Evolutionary conservation across 2,797 vertebrate species (phyloP).

Genomic region (Melopsittacus undulatus): DNA sequence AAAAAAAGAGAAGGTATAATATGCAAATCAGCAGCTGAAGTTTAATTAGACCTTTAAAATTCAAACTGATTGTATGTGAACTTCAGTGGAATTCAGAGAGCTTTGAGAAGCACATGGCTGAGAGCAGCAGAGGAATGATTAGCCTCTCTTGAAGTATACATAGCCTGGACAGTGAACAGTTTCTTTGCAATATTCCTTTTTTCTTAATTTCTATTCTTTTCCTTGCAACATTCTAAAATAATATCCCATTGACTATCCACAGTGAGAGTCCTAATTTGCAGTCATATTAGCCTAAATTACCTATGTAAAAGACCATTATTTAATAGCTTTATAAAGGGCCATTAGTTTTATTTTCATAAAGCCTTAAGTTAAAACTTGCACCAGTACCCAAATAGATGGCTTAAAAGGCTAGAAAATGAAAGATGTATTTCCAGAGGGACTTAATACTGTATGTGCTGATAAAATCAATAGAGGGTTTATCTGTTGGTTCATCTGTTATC

Average conservation of each 20-base stretch:
- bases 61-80: neutral
- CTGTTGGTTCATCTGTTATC: neutral
- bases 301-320: neutral
- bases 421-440: neutral
- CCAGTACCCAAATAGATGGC: neutral
- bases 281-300: neutral
- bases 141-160: neutral
- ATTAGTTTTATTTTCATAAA: neutral
- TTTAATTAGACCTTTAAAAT: neutral
- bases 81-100: neutral
- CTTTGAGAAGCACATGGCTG: neutral
- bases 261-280: neutral
- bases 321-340: neutral
- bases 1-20: neutral
- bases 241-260: neutral
- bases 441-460: neutral
- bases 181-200: neutral
- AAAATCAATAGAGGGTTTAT: neutral
- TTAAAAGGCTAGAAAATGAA: neutral
- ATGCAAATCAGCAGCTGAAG: neutral
- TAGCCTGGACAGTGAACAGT: neutral
- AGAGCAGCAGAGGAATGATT: neutral
- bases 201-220: conserved; percentile 18
- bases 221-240: neutral
- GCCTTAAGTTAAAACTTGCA: neutral